Conservation (phyloP, 1,140 invertebrate species). For the Oncopodura yosiiana region DNA sequence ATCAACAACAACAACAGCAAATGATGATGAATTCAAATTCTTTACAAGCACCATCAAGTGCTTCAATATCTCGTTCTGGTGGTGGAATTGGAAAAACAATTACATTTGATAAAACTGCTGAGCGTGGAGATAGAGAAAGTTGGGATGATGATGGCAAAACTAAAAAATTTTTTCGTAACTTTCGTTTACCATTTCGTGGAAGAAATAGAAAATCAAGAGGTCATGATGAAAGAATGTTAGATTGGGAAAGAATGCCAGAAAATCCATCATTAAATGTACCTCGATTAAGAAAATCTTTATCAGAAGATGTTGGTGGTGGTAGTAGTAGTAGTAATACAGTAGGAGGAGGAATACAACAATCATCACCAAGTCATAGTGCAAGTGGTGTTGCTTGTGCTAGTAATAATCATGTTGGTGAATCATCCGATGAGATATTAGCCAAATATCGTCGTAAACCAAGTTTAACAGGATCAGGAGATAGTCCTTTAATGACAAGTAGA, state of each 20-base stretch:
- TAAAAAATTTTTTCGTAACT: constrained; percentile 58
- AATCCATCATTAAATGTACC: constrained; percentile 23
- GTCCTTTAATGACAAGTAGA: not conserved
- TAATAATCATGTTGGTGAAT: constrained; percentile 47
- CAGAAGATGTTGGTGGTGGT: constrained; percentile 42
- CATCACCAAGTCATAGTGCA: constrained; percentile 1
- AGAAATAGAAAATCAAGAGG: constrained; percentile 47
- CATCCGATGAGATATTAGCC: constrained; percentile 84
- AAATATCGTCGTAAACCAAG: constrained; percentile 81
- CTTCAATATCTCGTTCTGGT: constrained; percentile 34
- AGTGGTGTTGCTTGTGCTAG: not conserved
- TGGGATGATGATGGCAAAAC: constrained; percentile 51
- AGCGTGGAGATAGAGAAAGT: constrained; percentile 58
- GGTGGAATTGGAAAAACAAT: constrained; percentile 85
- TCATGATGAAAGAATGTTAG: constrained; percentile 30
- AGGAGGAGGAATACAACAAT: no score
- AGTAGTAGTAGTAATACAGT: constrained; percentile 1
- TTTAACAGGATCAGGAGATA: constrained; percentile 36
- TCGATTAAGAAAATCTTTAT: constrained; percentile 45
- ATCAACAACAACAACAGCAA: not conserved
- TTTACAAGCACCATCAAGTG: not conserved
- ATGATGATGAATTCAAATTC: no score
- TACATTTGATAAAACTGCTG: constrained; percentile 80
- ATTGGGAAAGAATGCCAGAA: constrained; percentile 28
- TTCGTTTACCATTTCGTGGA: constrained; percentile 57